Percentiles rank a stretch among this genome's conserved stretches.
These are phyloP conservation scores for Gyps fulvus DNA, from an alignment of 2,113 vertebrate species.

Conservation along the genomic window DNA sequence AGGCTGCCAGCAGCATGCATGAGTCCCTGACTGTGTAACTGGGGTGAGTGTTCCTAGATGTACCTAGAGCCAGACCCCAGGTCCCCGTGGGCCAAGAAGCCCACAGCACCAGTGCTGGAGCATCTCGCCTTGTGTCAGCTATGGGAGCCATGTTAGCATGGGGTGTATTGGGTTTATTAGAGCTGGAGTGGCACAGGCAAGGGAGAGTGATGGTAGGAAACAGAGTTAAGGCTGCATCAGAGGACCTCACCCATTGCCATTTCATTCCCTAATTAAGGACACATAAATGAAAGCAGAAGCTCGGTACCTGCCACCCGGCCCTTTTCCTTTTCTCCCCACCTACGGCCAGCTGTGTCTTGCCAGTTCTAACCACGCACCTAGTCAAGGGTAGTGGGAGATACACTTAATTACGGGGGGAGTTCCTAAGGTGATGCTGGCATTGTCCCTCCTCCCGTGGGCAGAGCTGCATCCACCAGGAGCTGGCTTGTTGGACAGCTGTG, in stretches of 20 bases:
- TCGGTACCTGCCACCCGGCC: background rate
- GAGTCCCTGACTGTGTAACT: background rate
- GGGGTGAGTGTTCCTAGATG: background rate
- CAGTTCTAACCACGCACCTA: background rate
- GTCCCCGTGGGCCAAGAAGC: background rate
- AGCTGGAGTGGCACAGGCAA: background rate
- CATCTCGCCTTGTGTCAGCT: background rate
- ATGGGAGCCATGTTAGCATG: fast-evolving
- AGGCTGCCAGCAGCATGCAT: background rate
- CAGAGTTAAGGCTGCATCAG: background rate
- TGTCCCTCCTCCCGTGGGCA: background rate
- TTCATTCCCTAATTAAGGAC: background rate
- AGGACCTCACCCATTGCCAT: background rate
- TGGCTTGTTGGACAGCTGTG: background rate
- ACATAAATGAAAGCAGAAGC: background rate
- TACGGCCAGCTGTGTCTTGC: background rate
- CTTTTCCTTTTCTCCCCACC: background rate
- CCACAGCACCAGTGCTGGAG: background rate
- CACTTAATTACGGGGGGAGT: fast-evolving
- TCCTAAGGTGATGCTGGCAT: background rate
- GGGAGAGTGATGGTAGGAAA: too few relatives aligned
- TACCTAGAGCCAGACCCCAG: background rate
- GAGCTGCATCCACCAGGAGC: background rate
- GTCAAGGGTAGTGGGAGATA: background rate
- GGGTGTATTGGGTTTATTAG: background rate